phyloP scores from a whole-genome alignment of 2,888 invertebrate genomes.

The Drosophila kuntzei region DNA sequence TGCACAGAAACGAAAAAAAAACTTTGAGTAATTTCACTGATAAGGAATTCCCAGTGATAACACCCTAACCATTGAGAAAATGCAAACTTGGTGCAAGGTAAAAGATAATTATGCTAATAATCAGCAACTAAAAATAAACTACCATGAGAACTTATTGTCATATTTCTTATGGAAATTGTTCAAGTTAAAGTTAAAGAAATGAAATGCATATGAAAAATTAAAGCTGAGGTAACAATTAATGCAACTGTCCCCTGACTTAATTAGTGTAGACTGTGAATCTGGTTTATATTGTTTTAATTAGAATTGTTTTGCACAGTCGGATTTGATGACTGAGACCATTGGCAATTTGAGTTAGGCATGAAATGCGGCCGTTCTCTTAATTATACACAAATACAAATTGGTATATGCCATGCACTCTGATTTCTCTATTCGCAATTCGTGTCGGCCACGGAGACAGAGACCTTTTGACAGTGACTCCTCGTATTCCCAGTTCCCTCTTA shows the following conservation, averaged over 20 bases:
- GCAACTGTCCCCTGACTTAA: not conserved
- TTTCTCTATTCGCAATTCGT: constrained; percentile 42
- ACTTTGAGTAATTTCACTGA: constrained; percentile 30
- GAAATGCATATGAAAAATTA: constrained; percentile 30
- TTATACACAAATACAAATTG: constrained; percentile 67
- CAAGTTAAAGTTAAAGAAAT: constrained; percentile 22
- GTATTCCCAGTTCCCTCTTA: not conserved
- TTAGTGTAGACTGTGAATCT: constrained; percentile 4
- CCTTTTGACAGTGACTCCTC: constrained; percentile 6
- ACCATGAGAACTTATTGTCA: constrained; percentile 64
- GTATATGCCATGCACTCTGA: constrained; percentile 51
- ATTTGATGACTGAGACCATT: constrained; percentile 9
- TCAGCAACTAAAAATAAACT: constrained; percentile 62
- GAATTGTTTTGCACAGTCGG: constrained; percentile 23
- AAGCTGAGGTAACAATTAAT: constrained; percentile 3
- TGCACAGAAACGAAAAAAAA: constrained; percentile 9
- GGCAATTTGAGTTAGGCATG: constrained; percentile 53
- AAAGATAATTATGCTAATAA: constrained; percentile 71
- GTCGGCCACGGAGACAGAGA: constrained; percentile 19
- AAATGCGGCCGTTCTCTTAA: constrained; percentile 59
- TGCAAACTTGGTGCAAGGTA: constrained; percentile 10
- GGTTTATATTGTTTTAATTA: constrained; percentile 58
- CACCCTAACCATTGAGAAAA: not conserved
- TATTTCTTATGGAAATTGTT: constrained; percentile 42
- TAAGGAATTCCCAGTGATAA: constrained; percentile 23